phyloP scores from a whole-genome alignment of 2,888 invertebrate species.

The Nemotelus pantherinus region DNA sequence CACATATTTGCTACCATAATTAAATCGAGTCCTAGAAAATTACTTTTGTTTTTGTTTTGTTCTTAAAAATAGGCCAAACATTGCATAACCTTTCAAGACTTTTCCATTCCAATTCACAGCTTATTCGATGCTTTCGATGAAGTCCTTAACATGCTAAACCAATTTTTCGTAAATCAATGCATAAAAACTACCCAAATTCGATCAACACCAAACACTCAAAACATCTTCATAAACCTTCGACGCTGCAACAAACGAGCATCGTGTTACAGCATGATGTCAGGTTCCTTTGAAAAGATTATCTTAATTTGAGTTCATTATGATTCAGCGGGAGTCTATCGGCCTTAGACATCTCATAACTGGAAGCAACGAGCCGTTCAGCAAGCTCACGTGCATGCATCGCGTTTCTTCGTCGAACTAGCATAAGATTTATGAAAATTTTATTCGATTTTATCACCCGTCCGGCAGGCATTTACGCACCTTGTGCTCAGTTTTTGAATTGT shows the following conservation, averaged over 20 bases:
- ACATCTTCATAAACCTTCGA: not conserved
- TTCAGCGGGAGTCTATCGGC: slow-evolving; percentile 17
- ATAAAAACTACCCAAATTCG: not conserved
- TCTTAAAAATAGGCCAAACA: no score
- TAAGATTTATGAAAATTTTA: slow-evolving; percentile 39
- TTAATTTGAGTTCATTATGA: slow-evolving; percentile 29
- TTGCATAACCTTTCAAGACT: no score
- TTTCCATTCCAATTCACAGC: no score
- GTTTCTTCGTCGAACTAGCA: not conserved
- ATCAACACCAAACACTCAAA: not conserved
- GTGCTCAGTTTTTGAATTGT: slow-evolving; percentile 28
- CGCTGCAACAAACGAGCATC: not conserved
- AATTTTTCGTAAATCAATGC: not conserved
- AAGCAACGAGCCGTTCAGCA: not conserved
- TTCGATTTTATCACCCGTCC: slow-evolving; percentile 33
- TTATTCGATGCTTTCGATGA: no score
- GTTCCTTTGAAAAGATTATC: slow-evolving; percentile 11
- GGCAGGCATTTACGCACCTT: slow-evolving; percentile 43
- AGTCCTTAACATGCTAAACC: no score
- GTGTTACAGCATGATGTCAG: not conserved
- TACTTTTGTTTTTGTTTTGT: no score
- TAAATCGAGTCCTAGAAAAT: no score
- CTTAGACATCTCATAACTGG: not conserved
- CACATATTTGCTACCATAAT: no score
- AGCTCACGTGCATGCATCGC: not conserved